phyloP scores from a whole-genome alignment of 1,140 invertebrate species.

The Ceratoteleas bidentatus region DNA sequence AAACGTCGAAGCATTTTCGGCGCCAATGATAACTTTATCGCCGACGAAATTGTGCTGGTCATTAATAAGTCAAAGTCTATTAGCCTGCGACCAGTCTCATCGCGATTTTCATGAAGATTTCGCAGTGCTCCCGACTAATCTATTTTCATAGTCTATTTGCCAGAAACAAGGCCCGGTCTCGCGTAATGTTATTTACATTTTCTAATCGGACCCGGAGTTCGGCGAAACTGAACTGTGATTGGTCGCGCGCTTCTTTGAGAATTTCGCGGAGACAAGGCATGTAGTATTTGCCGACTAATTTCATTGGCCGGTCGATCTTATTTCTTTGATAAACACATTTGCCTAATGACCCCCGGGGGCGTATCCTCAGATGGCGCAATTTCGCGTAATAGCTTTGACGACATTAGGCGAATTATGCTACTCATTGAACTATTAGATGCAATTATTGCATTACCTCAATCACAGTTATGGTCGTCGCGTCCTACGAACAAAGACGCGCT shows the following conservation, averaged over 20 bases:
- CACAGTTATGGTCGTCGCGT: conserved; percentile 45
- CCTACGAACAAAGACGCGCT: conserved; percentile 38
- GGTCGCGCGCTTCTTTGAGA: conserved; percentile 3
- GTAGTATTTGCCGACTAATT: conserved; percentile 25
- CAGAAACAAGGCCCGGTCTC: too few relatives aligned
- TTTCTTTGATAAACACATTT: conserved; percentile 60
- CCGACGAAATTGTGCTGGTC: too few relatives aligned
- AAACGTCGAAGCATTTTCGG: too few relatives aligned
- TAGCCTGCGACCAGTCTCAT: too few relatives aligned
- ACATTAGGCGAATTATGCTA: conserved; percentile 53
- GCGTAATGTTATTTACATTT: not conserved
- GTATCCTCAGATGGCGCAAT: conserved; percentile 52
- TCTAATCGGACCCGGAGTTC: not conserved
- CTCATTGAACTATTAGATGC: conserved; percentile 61
- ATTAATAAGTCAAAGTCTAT: too few relatives aligned
- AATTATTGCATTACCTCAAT: conserved; percentile 59
- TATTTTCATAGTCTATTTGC: not conserved
- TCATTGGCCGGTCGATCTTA: conserved; percentile 32
- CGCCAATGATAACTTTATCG: too few relatives aligned
- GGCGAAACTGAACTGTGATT: not conserved
- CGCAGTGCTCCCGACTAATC: not conserved
- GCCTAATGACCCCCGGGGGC: conserved; percentile 46
- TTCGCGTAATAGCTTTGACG: conserved; percentile 54
- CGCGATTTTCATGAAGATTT: too few relatives aligned
- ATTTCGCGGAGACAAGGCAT: conserved; percentile 28